Evolutionary conservation across 2,888 invertebrate genomes (phyloP), one percentile per base, ranked within the genome.

Genomic region (Phlogophora meticulosa): DNA sequence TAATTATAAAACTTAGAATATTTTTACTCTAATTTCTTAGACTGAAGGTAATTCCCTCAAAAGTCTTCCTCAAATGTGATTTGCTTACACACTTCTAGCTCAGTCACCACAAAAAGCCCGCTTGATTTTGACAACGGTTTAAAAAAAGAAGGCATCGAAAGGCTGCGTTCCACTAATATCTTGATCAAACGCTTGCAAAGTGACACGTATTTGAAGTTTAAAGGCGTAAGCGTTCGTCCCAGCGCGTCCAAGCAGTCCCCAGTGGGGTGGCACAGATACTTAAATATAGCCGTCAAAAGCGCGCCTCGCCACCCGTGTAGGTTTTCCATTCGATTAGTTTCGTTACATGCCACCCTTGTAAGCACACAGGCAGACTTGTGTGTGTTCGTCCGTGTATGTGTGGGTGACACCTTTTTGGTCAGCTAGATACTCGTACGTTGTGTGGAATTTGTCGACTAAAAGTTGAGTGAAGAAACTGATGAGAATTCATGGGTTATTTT

Each of bases 261-360:
- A 28, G 60, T 55, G 66, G 83, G 81, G 81, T 73, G 77, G 72
- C 63, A 58, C 72, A 68, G 79, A 73, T 87, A 28, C 28, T 28
- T 28, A 87, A 80, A 86, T 84, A 82, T 86, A 87, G 85, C 70
- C 75, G 69, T 80, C 78, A 79, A 81, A 81, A 83, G 83, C 83
- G 83, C 82, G 78, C 76, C 82, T 84, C 84, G 64, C 83, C 86
- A 85, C 72, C 87, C 87, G 88, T 88, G 79, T 83, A 81, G 81
- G 85, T 85, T 90, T 89, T 88, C 87, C 89, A 78, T 62, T 55
- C 85, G 88, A 90, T 88, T 90, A 88, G 80, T 59, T 80, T 62
- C 55, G 81, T 84, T 85, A 87, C 88, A 83, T 85, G 80, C 78
- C 80, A 85, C 77, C 81, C 76, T 59, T 75, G 76, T 76, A 70